Evolutionary conservation across 1,140 invertebrate genomes (phyloP), one percentile per base, ranked within the genome.

Genomic region (Dreissena polymorpha): DNA sequence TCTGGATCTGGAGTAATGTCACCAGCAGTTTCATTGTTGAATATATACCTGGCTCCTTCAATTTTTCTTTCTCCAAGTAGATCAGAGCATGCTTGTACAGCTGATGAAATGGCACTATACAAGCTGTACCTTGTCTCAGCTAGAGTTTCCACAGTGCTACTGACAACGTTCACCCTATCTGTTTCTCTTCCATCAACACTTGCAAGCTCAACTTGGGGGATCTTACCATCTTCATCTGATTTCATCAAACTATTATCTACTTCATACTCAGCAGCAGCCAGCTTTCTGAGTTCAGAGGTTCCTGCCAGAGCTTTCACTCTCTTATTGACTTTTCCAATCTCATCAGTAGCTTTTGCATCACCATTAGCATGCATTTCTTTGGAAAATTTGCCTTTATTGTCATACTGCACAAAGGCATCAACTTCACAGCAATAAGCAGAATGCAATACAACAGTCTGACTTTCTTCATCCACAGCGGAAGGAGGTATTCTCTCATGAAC

Each of bases 1-100:
- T 83, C 73, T 23, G 63, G 72, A 77, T 83, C 87, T 27, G 85
- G 85, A 29, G 85, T 82, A n/a, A 70, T 67, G 39, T 69, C 53
- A 57, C 29, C 39, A 8, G 25, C 25, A 10, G 68, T 51, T 27
- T 78, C 76, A 53, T 53, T 60, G 21, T 39, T 64, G 29, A 53
- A 69, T 5, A 27, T 3, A 0, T 55, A 27, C n/a, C 39, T 53
- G 13, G 57, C 27, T 7, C 16, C 27, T 16, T 51, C 65, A 67
- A 23, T 18, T 10, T 21, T 10, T 55, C 21, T 70, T 29, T 55
- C 39, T 13, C 18, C 51, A 57, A 65, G 27, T 49, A 60, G 18
- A 18, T 75, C 60, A 16, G 76, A 29, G 57, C 64, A 77, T 13
- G 74, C 63, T 39, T 77, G 25, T 8, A 77, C 60, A 49, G 74